Base-by-base conservation (phyloP, 53 echinoderm and acorn worm genomes). In the Temnopleurus reevesii region DNA sequence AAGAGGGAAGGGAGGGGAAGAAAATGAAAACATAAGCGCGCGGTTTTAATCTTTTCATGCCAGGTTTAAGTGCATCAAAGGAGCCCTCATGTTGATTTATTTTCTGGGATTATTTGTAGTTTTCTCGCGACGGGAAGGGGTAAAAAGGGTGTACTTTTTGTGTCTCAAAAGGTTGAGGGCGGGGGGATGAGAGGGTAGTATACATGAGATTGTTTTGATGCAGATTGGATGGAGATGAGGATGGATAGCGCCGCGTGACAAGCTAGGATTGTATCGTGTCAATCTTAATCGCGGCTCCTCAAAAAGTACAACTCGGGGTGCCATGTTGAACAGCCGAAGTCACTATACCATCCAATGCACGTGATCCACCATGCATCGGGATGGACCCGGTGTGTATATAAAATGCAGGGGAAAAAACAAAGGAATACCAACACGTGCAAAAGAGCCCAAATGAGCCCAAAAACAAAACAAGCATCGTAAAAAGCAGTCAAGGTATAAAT, bases 1-100 rank as follows among this genome's bases (percentile, higher is more conserved):
- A 26, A 77, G 46, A 24, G 46, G 77, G 45, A 24, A 77, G 30
- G 18, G 65, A 34, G 25, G 31, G 24, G 31, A 34, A 64, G 64
- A 9, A 33, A n/a, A 77, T n/a, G n/a, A 53, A 81, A 53, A 79
- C 15, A 45, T 43, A 44, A 80, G 26, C 30, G 28, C 34, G 64
- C n/a, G 66, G 47, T 86, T 86, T 86, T 86, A 86, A 86, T 86
- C 86, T 86, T 86, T 86, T 64, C 86, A 86, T 46, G 59, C 59
- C 34, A 65, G 64, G 65, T 64, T 86, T 61, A 63, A 61, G 65
- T 86, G 63, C 46, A 86, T 86, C 86, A 86, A 86, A 86, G 86
- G 86, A 25, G 46, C 46, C 58, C 86, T 58, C 57, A 9, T 61
- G 63, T 33, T 86, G 86, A 86, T 86, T 86, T 86, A 86, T 86